These are phyloP conservation scores for Listrodromus nycthemerus DNA, from an alignment of 2,888 invertebrate genomes.

Conservation along the genomic window DNA sequence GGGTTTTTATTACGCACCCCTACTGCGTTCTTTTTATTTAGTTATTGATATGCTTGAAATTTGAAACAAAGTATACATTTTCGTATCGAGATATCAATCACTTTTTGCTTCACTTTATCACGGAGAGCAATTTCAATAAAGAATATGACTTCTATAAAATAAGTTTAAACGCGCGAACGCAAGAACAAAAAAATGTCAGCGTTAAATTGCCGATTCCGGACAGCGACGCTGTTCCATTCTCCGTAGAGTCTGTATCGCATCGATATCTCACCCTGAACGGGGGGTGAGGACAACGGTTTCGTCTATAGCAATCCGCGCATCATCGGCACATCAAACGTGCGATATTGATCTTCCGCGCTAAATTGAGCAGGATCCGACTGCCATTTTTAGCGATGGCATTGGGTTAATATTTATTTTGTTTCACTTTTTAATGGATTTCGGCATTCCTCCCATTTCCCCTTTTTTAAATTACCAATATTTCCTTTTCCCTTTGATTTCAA, in stretches of 20 bases:
- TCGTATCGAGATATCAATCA: background rate
- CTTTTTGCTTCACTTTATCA: background rate
- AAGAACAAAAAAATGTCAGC: background rate
- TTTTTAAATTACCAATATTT: background rate
- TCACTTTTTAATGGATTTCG: background rate
- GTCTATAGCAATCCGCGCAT: constrained; percentile 21
- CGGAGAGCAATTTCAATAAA: background rate
- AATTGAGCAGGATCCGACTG: constrained; percentile 6
- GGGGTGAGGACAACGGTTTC: background rate
- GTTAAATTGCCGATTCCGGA: constrained; percentile 7
- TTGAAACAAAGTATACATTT: background rate
- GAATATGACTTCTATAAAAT: background rate
- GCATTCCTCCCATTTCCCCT: background rate
- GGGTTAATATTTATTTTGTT: background rate
- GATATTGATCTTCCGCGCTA: constrained; percentile 2
- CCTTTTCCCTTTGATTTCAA: background rate
- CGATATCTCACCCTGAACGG: constrained; percentile 17
- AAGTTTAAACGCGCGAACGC: background rate
- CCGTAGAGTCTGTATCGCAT: background rate
- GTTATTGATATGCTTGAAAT: background rate
- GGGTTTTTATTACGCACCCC: background rate
- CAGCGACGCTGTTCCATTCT: constrained; percentile 9
- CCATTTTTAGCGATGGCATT: background rate
- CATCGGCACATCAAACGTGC: constrained; percentile 8
- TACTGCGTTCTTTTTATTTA: background rate